Evolutionary conservation across 1,140 invertebrate genomes (phyloP), one percentile per base, ranked within the genome.

Genomic region (Ostrea edulis): DNA sequence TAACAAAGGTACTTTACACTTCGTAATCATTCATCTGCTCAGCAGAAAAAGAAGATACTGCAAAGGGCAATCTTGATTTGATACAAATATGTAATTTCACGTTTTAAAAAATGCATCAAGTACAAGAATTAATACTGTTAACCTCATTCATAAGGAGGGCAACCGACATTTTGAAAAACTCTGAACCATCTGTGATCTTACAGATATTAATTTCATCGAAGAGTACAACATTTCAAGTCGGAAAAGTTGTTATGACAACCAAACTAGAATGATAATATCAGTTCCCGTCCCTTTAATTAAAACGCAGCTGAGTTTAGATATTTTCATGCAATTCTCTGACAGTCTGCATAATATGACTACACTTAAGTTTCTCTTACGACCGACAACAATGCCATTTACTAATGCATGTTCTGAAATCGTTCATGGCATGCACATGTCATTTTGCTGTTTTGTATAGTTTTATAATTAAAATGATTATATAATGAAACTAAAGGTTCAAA

Each of bases 151-250:
- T 0, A 11, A 4, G 25, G 25, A 9, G 22, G 25, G 29, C 29
- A 77, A 77, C 68, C 68, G 68, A 77, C 68, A 44, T 77, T 35
- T 77, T 44, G 68, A 12, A 77, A 77, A 77, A 77, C 22, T 22
- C 8, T 11, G 22, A 29, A 77, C 68, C 35, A 35, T 77, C 68
- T 14, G 68, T 29, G 68, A 17, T 77, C 68, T 77, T 20, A 14
- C 25, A 62, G 68, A 77, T 29, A 77, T 77, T 77, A 11, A 77
- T 77, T n/a, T 77, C 25, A 77, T 77, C 22, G 25, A 35, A 77
- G 11, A 62, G 17, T 62, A 12, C 68, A 77, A 77, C 14, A 77
- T 29, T 35, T 77, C 20, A 0, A 62, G n/a, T 20, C n/a, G 12
- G n/a, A 3, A 62, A n/a, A 62, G 55, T 62, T 20, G 17, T n/a